phyloP scores from a whole-genome alignment of 2,888 invertebrate genomes.

The Abscondita cerata region DNA sequence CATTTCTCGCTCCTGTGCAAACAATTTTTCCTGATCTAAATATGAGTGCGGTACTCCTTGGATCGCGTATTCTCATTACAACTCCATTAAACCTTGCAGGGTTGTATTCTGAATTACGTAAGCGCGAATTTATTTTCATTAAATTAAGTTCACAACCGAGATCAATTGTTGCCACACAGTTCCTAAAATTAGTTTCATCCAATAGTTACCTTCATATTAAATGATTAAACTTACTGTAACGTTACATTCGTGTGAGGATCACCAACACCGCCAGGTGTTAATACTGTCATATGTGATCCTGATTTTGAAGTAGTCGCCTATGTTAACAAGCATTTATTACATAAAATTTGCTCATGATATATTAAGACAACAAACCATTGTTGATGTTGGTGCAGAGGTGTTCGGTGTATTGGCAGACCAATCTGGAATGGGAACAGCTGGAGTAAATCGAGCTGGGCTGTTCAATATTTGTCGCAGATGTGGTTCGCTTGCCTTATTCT shows the following conservation, averaged over 20 bases:
- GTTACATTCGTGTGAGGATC: constrained; percentile 65
- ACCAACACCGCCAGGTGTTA: constrained; percentile 52
- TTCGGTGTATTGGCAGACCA: constrained; percentile 47
- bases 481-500: constrained; percentile 46
- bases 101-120: constrained; percentile 84
- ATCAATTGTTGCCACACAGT: constrained; percentile 82
- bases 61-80: constrained; percentile 82
- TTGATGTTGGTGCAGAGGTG: constrained; percentile 24
- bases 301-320: constrained; percentile 17
- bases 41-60: constrained; percentile 76
- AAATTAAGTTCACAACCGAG: constrained; percentile 76
- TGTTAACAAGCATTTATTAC: neutral
- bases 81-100: constrained; percentile 83
- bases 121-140: constrained; percentile 77
- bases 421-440: constrained; percentile 57
- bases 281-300: constrained; percentile 46
- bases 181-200: constrained; percentile 63
- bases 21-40: constrained; percentile 85
- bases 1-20: constrained; percentile 81
- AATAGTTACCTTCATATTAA: no score
- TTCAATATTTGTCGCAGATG: constrained; percentile 56
- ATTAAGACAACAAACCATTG: constrained; percentile 16
- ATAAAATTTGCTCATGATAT: neutral
- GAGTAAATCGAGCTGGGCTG: constrained; percentile 54
- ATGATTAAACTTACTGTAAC: constrained; percentile 54